Evolutionary conservation across 2,888 invertebrate genomes (phyloP), one percentile per base, ranked within the genome.

Genomic region (Clostera curtula): DNA sequence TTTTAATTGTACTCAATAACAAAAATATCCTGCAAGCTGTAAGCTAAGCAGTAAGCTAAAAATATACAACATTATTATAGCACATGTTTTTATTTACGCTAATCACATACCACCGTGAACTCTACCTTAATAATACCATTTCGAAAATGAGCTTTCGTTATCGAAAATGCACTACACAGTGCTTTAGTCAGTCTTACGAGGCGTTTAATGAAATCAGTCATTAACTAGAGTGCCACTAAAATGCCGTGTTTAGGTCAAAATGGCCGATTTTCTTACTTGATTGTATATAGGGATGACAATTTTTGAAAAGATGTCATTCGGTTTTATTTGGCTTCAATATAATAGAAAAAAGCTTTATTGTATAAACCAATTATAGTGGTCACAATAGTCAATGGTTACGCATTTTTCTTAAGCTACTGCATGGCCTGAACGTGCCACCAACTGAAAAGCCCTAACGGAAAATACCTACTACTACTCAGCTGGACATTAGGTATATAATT

Each of bases 121-220:
- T 25, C 30, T 33, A 34, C 55, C 54, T 55, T 50, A 55, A 57
- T 56, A 62, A 60, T 59, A 56, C 53, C 49, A 65, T 66, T 65
- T 62, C 32, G 43, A 49, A 52, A 60, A 63, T 54, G 56, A 58
- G 58, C 53, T 55, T 55, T 54, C 53, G 55, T 64, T 73, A 68
- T 67, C 71, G 50, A 56, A n/a, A 56, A 56, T 51, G 56, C 50
- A 53, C 51, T 56, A 34, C 30, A 48, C 31, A 48, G 49, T 46
- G 48, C 56, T 62, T 56, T 45, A 59, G 42, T 48, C 39, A 49
- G 52, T 53, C 56, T 58, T 60, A 63, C 52, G 56, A 54, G 42
- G 44, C 49, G 47, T 67, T 65, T 76, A 77, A 79, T 77, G 75
- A 77, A 76, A 72, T 75, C 60, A 59, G 67, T 75, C 70, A 76